Base-by-base conservation (phyloP, 2,888 invertebrate species). In the Hesperia comma region DNA sequence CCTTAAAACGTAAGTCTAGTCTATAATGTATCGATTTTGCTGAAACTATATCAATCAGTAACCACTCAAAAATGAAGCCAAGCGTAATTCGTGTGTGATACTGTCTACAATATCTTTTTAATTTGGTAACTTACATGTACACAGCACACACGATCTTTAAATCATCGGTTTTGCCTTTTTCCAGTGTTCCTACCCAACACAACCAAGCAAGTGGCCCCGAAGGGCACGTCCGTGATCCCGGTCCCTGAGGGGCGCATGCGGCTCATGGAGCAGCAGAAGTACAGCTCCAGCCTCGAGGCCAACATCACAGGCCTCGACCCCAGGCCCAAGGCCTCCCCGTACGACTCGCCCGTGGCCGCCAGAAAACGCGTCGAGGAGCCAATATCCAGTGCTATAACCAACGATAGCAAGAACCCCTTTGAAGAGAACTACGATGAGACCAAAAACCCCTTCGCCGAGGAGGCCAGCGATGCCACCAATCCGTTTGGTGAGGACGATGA, bases 361-460 rank as follows among this genome's bases (percentile, higher is more conserved):
- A 79, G 77, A 37, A 79, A 79, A 61, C 63, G 49, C n/a, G 67
- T 58, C 40, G 32, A 43, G 2, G 57, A 69, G 37, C 10, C 49
- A 7, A 82, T 85, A 68, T 81, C 85, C 0, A 69, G 81, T 1
- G 81, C 81, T 0, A 84, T 86, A 56, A 74, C 75, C 54, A 81
- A 83, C 58, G 73, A 79, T 1, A 74, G 67, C 33, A 87, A 75
- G 40, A 91, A 93, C 71, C 93, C 93, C 0, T 93, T 93, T 67
- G 89, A 86, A 0, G 64, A 87, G 0, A 85, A 86, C 0, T 94
- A 95, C 72, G 95, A 95, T 75, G 94, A 94, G 64, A 74, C 91
- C 0, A 95, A 94, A 75, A 95, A 96, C 83, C 95, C 96, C 0
- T 96, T 96, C 77, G 93, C 88, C 0, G 93, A 92, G n/a, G 94